Percentiles rank a stretch among this genome's conserved stretches.
Conservation (phyloP, 2,888 invertebrate genomes). For the Ischnus inquisitorius region DNA sequence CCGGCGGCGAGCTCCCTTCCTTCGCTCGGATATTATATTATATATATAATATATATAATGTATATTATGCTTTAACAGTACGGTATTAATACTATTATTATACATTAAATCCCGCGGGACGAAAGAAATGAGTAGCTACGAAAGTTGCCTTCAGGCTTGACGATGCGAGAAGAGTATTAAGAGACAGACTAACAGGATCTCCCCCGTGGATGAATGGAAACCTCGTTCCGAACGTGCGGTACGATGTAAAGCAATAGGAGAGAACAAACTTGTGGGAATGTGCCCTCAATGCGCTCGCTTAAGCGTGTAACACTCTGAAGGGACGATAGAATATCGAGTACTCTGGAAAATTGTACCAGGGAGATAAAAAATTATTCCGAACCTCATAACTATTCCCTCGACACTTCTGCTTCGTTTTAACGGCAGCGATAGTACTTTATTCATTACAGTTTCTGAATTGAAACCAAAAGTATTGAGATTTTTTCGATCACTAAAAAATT, state of each 20-base stretch:
- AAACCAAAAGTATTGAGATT: too few relatives aligned
- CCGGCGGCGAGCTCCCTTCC: neutral
- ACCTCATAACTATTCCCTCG: too few relatives aligned
- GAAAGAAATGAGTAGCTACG: neutral
- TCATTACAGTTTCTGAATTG: too few relatives aligned
- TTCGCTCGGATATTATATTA: slow-evolving; percentile 4
- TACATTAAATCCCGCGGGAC: neutral
- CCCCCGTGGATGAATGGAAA: neutral
- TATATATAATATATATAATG: too few relatives aligned
- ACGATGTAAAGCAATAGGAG: neutral
- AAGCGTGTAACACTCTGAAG: neutral
- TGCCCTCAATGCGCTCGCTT: neutral
- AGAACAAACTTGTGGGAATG: slow-evolving; percentile 2
- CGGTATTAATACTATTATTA: neutral
- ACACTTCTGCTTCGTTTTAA: too few relatives aligned
- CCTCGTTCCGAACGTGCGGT: neutral
- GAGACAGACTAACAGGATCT: neutral
- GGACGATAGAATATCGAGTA: neutral
- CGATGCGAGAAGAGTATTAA: neutral
- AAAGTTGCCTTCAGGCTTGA: neutral
- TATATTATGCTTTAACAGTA: neutral
- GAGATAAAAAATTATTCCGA: too few relatives aligned
- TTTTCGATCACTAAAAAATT: too few relatives aligned
- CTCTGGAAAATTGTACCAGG: too few relatives aligned
- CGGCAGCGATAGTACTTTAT: too few relatives aligned